Evolutionary conservation across 2,113 vertebrate species (phyloP).

Genomic region (Prolemur simus): DNA sequence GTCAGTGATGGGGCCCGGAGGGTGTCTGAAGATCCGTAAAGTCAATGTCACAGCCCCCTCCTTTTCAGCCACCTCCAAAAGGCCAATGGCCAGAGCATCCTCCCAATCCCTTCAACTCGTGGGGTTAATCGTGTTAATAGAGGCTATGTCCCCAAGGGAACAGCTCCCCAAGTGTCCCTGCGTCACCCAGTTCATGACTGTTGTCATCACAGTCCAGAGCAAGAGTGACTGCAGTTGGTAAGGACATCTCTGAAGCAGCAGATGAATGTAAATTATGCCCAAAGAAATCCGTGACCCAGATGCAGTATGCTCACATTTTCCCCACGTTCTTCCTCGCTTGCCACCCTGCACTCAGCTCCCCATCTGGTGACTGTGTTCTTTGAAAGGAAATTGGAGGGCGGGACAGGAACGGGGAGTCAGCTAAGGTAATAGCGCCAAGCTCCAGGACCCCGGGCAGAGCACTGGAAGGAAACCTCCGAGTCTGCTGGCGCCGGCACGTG

Average conservation of each 20-base stretch:
- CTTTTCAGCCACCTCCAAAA: neutral
- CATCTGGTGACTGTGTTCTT: neutral
- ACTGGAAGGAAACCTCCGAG: neutral
- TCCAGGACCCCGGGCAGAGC: neutral
- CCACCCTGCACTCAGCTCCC: neutral
- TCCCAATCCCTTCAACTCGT: neutral
- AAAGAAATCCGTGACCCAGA: neutral
- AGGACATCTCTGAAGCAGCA: neutral
- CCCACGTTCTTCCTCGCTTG: accelerated
- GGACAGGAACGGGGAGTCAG: neutral
- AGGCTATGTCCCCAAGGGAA: neutral
- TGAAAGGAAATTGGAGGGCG: neutral
- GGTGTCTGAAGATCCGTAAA: neutral
- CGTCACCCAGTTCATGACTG: neutral
- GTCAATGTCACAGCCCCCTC: accelerated
- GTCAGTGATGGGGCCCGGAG: neutral
- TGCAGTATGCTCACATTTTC: neutral
- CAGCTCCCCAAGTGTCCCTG: neutral
- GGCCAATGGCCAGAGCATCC: neutral
- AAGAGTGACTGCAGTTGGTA: neutral
- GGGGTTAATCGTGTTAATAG: neutral
- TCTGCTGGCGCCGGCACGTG: neutral
- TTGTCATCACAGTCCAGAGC: neutral
- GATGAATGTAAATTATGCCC: neutral
- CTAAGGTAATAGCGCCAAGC: neutral